Evolutionary conservation across 1,140 invertebrate species (phyloP).

Genomic region (Leptopilina boulardi): DNA sequence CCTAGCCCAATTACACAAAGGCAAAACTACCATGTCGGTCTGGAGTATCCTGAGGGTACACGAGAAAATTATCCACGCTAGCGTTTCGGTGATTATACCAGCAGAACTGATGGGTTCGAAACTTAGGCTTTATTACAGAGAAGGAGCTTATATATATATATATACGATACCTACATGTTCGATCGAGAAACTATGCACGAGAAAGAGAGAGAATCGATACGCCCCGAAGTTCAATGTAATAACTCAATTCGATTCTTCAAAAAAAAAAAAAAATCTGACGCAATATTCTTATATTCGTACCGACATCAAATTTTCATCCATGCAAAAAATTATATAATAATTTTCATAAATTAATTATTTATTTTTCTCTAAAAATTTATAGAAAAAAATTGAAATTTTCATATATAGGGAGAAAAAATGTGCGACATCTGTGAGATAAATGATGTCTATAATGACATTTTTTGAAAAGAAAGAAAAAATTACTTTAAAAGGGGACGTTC

Average conservation of each 20-base stretch:
- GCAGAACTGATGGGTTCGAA: slow-evolving; percentile 32
- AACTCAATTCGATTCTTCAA: slow-evolving; percentile 28
- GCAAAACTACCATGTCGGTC: slow-evolving; percentile 24
- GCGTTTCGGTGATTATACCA: slow-evolving; percentile 32
- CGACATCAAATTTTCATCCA: not conserved
- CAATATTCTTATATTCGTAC: not conserved
- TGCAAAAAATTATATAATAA: too few species aligned
- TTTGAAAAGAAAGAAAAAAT: not conserved
- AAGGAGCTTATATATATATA: too few species aligned
- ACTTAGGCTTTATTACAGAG: slow-evolving; percentile 33
- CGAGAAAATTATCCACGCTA: slow-evolving; percentile 32
- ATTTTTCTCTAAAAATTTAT: too few species aligned
- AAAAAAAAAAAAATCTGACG: too few species aligned
- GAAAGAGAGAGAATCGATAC: not conserved
- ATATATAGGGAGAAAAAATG: not conserved
- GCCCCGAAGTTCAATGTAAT: slow-evolving; percentile 28
- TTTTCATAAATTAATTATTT: too few species aligned
- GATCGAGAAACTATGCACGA: slow-evolving; percentile 20
- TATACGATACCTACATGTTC: slow-evolving; percentile 24
- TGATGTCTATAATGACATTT: not conserved
- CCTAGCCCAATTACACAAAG: slow-evolving; percentile 30
- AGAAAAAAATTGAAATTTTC: too few species aligned
- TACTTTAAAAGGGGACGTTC: not conserved
- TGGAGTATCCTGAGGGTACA: slow-evolving; percentile 9
- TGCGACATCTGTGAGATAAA: not conserved